Conservation (phyloP, 2,113 vertebrate species). For the Brachyhypopomus occidentalis region DNA sequence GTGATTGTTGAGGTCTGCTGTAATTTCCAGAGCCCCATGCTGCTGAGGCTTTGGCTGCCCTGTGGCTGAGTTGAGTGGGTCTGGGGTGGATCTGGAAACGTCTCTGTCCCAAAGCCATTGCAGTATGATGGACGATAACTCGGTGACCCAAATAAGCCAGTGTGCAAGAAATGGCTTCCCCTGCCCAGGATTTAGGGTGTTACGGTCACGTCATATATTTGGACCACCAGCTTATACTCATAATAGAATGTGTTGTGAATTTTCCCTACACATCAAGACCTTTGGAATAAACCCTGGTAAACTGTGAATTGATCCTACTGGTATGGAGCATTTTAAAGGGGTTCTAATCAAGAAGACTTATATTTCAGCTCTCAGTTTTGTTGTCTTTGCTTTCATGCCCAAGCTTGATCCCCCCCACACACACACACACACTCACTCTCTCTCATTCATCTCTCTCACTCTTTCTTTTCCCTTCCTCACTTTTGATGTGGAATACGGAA, state of each 20-base stretch:
- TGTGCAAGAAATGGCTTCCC: slow-evolving; percentile 2
- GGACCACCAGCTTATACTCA: background rate
- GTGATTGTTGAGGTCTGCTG: slow-evolving; percentile 18
- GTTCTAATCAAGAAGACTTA: background rate
- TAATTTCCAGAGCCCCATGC: slow-evolving; percentile 33
- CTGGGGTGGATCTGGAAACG: slow-evolving; percentile 25
- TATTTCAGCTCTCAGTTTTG: background rate
- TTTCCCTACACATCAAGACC: background rate
- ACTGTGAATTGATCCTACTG: background rate
- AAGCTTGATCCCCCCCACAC: background rate
- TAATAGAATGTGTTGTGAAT: background rate
- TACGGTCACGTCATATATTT: background rate
- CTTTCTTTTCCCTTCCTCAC: background rate
- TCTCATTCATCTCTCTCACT: background rate
- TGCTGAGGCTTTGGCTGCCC: slow-evolving; percentile 14
- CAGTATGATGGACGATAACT: slow-evolving; percentile 37
- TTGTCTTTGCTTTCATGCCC: background rate
- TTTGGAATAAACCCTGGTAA: background rate
- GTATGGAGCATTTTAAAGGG: background rate
- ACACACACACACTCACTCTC: background rate
- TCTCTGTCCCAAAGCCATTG: slow-evolving; percentile 38
- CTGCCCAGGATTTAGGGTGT: background rate
- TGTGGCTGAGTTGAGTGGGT: slow-evolving; percentile 27
- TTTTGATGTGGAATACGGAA: slow-evolving; percentile 24
- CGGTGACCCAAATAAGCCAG: slow-evolving; percentile 43